These are phyloP conservation scores for Clavelina lepadiformis DNA, from an alignment of 23 tunicate genomes.

Conservation along the genomic window DNA sequence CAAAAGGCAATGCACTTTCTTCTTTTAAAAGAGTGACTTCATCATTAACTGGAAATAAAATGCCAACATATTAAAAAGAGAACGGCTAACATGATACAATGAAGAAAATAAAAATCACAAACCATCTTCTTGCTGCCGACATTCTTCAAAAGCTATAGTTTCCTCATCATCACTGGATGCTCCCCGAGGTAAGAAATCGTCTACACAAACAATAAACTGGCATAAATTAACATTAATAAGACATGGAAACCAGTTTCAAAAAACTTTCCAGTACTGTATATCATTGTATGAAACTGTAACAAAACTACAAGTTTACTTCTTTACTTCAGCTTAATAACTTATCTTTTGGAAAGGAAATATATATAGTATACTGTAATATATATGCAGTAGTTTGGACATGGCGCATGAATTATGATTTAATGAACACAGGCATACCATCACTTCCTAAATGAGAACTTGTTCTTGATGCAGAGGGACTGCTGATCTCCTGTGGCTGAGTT, in stretches of 20 bases:
- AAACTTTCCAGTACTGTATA: too few relatives aligned
- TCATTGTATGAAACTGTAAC: too few relatives aligned
- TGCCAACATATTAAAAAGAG: not conserved
- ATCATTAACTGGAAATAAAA: constrained; percentile 18
- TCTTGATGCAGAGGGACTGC: constrained; percentile 43
- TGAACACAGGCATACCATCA: constrained; percentile 72
- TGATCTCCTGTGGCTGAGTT: constrained; percentile 29
- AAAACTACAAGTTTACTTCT: too few relatives aligned
- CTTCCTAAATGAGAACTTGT: constrained; percentile 40
- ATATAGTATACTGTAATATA: too few relatives aligned
- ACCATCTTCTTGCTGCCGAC: constrained; percentile 37
- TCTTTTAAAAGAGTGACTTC: constrained; percentile 56
- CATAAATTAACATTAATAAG: too few relatives aligned
- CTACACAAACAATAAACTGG: constrained; percentile 21
- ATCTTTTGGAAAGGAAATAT: too few relatives aligned
- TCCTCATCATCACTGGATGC: constrained; percentile 83
- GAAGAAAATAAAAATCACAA: constrained; percentile 9
- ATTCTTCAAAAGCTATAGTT: constrained; percentile 77
- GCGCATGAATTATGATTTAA: too few relatives aligned
- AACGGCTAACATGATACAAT: not conserved
- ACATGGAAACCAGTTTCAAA: too few relatives aligned
- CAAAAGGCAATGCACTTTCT: constrained; percentile 83
- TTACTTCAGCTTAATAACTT: too few relatives aligned
- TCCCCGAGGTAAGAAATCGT: constrained; percentile 87
- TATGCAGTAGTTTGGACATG: too few relatives aligned